A percentile compares a stretch with the other conserved stretches of the same genome.
phyloP scores from a whole-genome alignment of 1,140 invertebrate species.

The Bombus terrestris region DNA sequence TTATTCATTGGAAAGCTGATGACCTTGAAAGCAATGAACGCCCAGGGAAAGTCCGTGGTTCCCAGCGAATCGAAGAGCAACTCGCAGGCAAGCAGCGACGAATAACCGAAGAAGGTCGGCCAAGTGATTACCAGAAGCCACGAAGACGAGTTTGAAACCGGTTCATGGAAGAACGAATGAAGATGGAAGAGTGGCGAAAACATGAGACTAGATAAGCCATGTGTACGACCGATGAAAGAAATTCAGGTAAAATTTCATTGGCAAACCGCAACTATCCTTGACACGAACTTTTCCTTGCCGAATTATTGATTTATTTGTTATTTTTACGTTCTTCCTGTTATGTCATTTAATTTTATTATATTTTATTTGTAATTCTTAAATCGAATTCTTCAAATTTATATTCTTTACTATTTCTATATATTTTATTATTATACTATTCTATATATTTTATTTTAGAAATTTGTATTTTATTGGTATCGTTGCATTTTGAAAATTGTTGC shows the following conservation, averaged over 20 bases:
- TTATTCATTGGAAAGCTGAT: neutral
- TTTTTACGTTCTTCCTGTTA: neutral
- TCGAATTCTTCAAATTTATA: neutral
- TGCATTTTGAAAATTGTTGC: neutral
- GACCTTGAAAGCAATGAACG: slow-evolving; percentile 30
- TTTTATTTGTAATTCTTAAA: neutral
- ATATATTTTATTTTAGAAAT: neutral
- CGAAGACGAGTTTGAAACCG: slow-evolving; percentile 54
- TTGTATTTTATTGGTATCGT: neutral
- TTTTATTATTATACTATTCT: too few relatives aligned
- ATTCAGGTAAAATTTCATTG: neutral
- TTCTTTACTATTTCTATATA: neutral
- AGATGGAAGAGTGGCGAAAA: slow-evolving; percentile 5
- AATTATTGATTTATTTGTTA: neutral
- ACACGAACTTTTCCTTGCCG: neutral
- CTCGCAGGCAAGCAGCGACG: neutral
- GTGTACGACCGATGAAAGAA: neutral
- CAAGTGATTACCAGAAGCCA: slow-evolving; percentile 45
- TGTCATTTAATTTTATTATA: neutral
- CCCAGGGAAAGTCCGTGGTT: slow-evolving; percentile 3
- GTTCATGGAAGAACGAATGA: slow-evolving; percentile 42
- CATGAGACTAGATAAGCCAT: neutral
- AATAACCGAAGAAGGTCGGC: slow-evolving; percentile 30
- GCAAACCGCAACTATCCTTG: neutral
- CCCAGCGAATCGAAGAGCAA: neutral